phyloP scores from a whole-genome alignment of 2,888 invertebrate genomes.

The Siphlonurus alternatus region DNA sequence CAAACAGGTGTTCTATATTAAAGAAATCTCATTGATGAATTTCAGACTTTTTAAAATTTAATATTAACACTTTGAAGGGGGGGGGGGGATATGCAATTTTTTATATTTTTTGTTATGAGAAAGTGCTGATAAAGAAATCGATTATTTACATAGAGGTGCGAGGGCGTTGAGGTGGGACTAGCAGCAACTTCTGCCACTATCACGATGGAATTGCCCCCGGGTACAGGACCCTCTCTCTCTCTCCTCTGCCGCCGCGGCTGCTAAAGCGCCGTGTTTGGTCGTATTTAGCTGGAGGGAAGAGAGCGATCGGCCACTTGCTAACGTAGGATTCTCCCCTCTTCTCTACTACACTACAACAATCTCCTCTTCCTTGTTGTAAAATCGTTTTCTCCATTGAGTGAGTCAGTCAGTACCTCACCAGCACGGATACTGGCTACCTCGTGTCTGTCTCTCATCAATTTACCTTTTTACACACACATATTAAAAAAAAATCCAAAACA shows the following conservation, averaged over 20 bases:
- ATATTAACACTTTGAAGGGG: too few relatives aligned
- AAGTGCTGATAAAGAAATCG: neutral
- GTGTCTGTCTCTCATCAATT: too few relatives aligned
- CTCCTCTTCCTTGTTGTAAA: neutral
- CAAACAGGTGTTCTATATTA: too few relatives aligned
- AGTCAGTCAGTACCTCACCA: neutral
- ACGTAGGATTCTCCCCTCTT: neutral
- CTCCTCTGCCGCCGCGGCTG: neutral
- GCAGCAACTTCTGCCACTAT: neutral
- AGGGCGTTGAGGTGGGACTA: neutral
- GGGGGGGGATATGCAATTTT: too few relatives aligned
- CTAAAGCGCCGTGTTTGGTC: conserved; percentile 2
- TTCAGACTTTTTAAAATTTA: too few relatives aligned
- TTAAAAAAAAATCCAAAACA: too few relatives aligned
- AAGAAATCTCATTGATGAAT: too few relatives aligned
- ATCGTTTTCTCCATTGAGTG: neutral
- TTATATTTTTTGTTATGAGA: too few relatives aligned
- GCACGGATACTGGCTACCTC: too few relatives aligned
- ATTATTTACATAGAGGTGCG: neutral
- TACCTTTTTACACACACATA: too few relatives aligned
- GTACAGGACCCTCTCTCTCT: neutral
- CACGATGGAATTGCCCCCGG: neutral
- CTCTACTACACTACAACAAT: neutral
- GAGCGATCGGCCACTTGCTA: conserved; percentile 1
- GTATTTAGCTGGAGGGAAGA: neutral